These are phyloP conservation scores for Fragum whitleyi DNA, from an alignment of 2,888 invertebrate genomes.

Conservation along the genomic window DNA sequence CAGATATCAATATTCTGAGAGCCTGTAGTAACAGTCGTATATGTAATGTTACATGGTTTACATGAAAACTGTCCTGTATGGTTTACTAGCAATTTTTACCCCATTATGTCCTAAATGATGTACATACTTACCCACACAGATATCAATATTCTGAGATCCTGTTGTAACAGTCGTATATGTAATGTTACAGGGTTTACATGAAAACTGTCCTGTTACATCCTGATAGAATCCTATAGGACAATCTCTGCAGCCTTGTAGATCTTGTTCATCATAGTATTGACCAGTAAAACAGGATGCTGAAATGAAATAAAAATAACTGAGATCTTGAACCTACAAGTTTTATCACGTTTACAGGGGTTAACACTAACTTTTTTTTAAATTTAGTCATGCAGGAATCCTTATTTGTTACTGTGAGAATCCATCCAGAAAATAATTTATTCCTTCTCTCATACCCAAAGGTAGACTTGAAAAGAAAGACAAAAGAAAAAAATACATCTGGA, in stretches of 20 bases:
- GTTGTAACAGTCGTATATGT: constrained; percentile 25
- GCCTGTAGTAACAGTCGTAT: constrained; percentile 34
- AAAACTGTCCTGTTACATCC: not conserved
- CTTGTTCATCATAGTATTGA: constrained; percentile 23
- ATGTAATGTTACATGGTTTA: constrained; percentile 30
- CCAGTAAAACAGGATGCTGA: constrained; percentile 48
- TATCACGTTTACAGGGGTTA: not conserved
- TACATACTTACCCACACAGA: constrained; percentile 48
- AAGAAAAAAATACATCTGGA: too few species aligned
- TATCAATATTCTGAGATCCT: constrained; percentile 7
- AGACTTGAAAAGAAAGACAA: too few species aligned
- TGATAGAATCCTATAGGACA: constrained; percentile 55
- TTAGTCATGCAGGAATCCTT: too few species aligned
- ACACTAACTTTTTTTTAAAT: too few species aligned
- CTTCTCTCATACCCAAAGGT: too few species aligned
- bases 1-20: constrained; percentile 12
- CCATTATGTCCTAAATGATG: constrained; percentile 7
- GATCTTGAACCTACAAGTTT: not conserved
- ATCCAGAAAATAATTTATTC: too few species aligned
- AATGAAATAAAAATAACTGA: not conserved
- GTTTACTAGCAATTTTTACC: too few species aligned
- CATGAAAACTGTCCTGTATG: constrained; percentile 37
- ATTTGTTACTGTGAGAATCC: too few species aligned
- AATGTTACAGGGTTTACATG: constrained; percentile 41
- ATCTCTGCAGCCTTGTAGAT: constrained; percentile 23